Percentiles rank a stretch among this genome's conserved stretches.
These are phyloP conservation scores for Eospalax fontanierii DNA, from an alignment of 2,797 vertebrate genomes.

Conservation along the genomic window DNA sequence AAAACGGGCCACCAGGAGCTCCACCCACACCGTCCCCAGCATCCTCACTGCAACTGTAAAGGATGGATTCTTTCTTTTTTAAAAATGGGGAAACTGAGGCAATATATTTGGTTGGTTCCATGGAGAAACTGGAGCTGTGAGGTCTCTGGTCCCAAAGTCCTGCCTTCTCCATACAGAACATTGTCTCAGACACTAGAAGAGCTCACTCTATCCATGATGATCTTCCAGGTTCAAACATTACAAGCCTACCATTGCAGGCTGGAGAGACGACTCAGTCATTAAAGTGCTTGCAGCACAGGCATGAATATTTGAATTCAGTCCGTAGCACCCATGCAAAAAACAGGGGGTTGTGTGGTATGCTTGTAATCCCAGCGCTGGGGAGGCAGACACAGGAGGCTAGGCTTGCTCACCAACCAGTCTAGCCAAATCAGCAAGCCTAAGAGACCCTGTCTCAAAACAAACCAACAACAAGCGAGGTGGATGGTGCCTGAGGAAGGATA, in stretches of 20 bases:
- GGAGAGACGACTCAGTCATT: neutral
- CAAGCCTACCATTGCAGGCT: neutral
- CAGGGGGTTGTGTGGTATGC: no score
- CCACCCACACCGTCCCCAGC: neutral
- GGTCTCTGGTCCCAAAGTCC: neutral
- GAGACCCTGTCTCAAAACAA: neutral
- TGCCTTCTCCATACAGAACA: neutral
- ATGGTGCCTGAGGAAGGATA: neutral
- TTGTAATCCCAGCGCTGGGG: neutral
- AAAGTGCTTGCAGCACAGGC: neutral
- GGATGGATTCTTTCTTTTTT: neutral
- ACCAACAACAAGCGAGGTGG: neutral
- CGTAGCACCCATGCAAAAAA: neutral
- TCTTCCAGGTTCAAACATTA: neutral
- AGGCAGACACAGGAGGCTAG: neutral
- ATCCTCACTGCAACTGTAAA: neutral
- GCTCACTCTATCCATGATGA: fast-evolving
- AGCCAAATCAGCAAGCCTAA: neutral
- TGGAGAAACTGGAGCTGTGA: neutral
- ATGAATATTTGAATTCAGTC: neutral
- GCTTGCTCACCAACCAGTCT: neutral
- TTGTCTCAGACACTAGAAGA: neutral
- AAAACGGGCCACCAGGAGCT: neutral
- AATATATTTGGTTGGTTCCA: no score
- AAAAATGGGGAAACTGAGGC: neutral